Base-by-base conservation (phyloP, 2,888 invertebrate genomes). In the Seira musarum region DNA sequence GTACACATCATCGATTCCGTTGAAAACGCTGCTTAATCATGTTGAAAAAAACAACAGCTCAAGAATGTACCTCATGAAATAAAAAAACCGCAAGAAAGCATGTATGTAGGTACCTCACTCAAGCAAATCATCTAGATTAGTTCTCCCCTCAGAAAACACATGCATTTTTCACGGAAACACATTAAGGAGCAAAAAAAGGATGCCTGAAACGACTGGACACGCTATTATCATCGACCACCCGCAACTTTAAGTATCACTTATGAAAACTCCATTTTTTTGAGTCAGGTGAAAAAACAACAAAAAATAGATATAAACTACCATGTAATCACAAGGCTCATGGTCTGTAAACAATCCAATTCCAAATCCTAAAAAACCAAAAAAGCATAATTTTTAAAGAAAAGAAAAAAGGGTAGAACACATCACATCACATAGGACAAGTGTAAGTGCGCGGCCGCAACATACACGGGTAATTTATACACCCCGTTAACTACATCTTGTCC, bases 191-290 rank as follows among this genome's bases (percentile, higher is more conserved):
- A 70, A 66, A 72, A 61, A 76, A 57, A 57, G 57, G n/a, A n/a
- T n/a, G n/a, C n/a, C n/a, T n/a, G 57, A 69, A 46, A 35, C 70
- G 35, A 71, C 71, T 78, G 78, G 78, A 66, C 78, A 71, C 60
- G 49, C 78, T 67, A 78, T 66, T 25, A 64, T 25, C n/a, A 78
- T 67, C 46, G 78, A 78, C 78, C 78, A 78, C 78, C 78, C 78
- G 78, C 40, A 53, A 78, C 67, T 70, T 65, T 66, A 77, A 77
- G 77, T 71, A 77, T 65, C 77, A 71, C 71, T 77, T 71, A 71
- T n/a, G n/a, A n/a, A n/a, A 66, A 77, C 17, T 71, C 69, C 70
- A 35, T 40, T 71, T n/a, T n/a, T 57, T n/a, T 19, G 13, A 57
- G 17, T 57, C 71, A 77, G 77, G 71, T 77, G 77, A 77, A 79